Evolutionary conservation across 2,888 invertebrate genomes (phyloP).

Genomic region (Hyposoter dolosus): DNA sequence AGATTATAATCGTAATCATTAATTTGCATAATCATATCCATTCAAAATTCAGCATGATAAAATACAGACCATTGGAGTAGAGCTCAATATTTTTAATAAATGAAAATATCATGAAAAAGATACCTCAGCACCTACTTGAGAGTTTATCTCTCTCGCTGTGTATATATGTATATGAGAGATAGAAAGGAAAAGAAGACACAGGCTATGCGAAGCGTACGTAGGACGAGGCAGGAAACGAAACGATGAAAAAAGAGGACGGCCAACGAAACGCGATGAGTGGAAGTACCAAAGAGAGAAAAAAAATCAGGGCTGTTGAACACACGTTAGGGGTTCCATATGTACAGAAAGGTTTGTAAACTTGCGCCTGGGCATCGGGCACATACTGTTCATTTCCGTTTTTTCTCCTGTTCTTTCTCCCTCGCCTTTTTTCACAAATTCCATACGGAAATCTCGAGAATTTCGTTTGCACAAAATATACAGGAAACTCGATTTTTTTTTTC

Average conservation of each 20-base stretch:
- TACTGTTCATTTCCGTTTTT: constrained; percentile 1
- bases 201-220: constrained; percentile 23
- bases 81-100: neutral
- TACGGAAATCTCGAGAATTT: constrained; percentile 47
- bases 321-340: constrained; percentile 18
- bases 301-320: constrained; percentile 30
- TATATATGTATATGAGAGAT: constrained; percentile 15
- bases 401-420: neutral
- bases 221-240: constrained; percentile 34
- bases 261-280: constrained; percentile 54
- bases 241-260: constrained; percentile 60
- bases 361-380: constrained; percentile 32
- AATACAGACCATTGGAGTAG: neutral
- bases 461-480: constrained; percentile 29
- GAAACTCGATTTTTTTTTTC: constrained; percentile 13
- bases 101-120: constrained; percentile 5
- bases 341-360: constrained; percentile 16
- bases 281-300: constrained; percentile 31
- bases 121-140: neutral
- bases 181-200: constrained; percentile 15
- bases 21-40: neutral
- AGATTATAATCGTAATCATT: neutral
- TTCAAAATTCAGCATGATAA: neutral
- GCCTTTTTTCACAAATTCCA: constrained; percentile 15
- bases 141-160: neutral